Evolutionary conservation across 2,113 vertebrate genomes (phyloP), one percentile per base, ranked within the genome.

Genomic region (Albula glossodonta): DNA sequence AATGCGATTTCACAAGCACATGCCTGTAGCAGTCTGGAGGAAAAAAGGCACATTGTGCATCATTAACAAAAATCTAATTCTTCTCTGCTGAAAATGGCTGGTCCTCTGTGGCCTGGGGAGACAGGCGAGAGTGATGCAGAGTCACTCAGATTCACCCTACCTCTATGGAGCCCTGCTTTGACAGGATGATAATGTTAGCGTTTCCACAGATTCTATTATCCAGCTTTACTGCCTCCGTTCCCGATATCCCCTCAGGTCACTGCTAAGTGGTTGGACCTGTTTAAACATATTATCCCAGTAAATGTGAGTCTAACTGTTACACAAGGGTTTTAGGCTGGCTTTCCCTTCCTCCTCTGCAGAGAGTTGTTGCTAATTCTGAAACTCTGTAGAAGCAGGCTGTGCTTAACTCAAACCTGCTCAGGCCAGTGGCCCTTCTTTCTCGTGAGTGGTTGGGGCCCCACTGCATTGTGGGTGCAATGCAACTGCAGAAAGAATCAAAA

Each of bases 201-300:
- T 63, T 51, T 19, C 48, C 13, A 22, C 8, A 87, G 83, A 85
- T 89, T 84, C 56, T 85, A 86, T 81, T 85, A 60, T n/a, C 81
- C 82, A 79, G 50, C 78, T 82, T 25, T 82, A 86, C 25, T 83
- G 78, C 7, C 17, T 77, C 77, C 25, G 41, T 56, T 31, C 78
- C 25, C 31, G 31, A 77, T 13, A 15, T 53, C n/a, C 48, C 12
- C 70, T 53, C 51, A 78, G 70, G 81, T 86, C 85, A 86, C 17
- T 82, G 51, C 49, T 51, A 51, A 19, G 74, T 48, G 80, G 48
- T 81, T 86, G 70, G 31, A 22, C 51, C 56, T 56, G 41, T 60
- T 57, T 70, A 51, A 11, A 56, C 51, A 22, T 50, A 56, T 51
- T 51, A 82, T 17, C 86, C 86, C 79, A 70, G 80, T 57, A 48